A percentile compares a stretch with the other conserved stretches of the same genome.
phyloP scores from a whole-genome alignment of 2,797 vertebrate genomes.

The Hoplostethus mediterraneus region DNA sequence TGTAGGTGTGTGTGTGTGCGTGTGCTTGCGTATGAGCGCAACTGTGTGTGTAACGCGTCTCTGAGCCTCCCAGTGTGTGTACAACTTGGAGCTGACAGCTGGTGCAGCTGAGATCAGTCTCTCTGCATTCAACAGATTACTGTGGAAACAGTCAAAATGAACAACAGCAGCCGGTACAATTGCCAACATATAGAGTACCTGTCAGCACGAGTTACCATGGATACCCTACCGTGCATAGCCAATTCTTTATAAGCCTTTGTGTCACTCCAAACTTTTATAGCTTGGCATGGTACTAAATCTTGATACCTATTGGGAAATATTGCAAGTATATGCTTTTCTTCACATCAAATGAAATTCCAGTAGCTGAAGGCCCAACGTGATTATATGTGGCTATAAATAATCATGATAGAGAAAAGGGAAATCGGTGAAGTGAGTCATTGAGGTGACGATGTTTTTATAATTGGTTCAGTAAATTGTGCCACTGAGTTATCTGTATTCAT shows the following conservation, averaged over 20 bases:
- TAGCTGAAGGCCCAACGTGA: not conserved
- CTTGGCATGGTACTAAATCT: not conserved
- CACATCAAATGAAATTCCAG: not conserved
- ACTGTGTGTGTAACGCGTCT: slow-evolving; percentile 56
- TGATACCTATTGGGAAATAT: not conserved
- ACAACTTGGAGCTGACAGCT: slow-evolving; percentile 67
- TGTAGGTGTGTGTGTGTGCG: slow-evolving; percentile 2
- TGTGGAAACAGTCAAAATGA: slow-evolving; percentile 64
- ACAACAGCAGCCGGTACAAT: slow-evolving; percentile 55
- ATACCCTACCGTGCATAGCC: slow-evolving; percentile 24
- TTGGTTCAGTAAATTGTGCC: not conserved
- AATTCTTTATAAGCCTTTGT: slow-evolving; percentile 14
- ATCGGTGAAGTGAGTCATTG: too few species aligned
- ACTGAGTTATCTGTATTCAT: not conserved
- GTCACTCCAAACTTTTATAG: not conserved
- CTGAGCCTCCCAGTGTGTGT: slow-evolving; percentile 45
- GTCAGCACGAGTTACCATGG: slow-evolving; percentile 54
- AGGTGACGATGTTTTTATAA: not conserved
- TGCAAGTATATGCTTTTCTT: not conserved
- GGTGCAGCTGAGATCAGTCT: slow-evolving; percentile 56
- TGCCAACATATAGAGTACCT: slow-evolving; percentile 45
- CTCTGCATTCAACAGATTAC: slow-evolving; percentile 51
- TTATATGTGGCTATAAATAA: not conserved
- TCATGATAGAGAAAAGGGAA: not conserved
- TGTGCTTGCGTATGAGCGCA: slow-evolving; percentile 25